Evolutionary conservation across 2,888 invertebrate genomes (phyloP).

Genomic region (Papilio elwesi): DNA sequence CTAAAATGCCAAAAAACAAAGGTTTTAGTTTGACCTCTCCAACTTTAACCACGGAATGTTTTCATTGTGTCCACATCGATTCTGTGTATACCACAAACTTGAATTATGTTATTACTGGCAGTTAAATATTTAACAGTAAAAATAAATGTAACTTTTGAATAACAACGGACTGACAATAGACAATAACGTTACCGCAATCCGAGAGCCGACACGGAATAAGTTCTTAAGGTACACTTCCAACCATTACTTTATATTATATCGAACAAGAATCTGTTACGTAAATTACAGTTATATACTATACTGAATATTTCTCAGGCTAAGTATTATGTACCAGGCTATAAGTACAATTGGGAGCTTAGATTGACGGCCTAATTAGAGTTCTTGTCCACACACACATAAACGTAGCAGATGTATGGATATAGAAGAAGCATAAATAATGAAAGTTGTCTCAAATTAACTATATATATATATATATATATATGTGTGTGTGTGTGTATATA

Average conservation of each 20-base stretch:
- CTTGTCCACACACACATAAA: too few species aligned
- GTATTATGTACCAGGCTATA: too few species aligned
- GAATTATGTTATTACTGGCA: conserved; percentile 39
- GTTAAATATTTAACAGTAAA: conserved; percentile 42
- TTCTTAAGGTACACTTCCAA: conserved; percentile 29
- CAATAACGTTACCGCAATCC: conserved; percentile 42
- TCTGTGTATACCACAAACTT: conserved; percentile 34
- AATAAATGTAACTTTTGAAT: conserved; percentile 41
- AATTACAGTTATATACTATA: too few species aligned
- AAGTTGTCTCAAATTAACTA: too few species aligned
- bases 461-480: too few species aligned
- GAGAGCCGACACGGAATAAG: conserved; percentile 38
- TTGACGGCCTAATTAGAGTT: too few species aligned
- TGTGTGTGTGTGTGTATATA: too few species aligned
- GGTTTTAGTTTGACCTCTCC: not conserved
- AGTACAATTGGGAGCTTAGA: too few species aligned
- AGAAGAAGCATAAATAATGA: too few species aligned
- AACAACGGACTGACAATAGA: conserved; percentile 42
- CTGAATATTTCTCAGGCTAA: too few species aligned
- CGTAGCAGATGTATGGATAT: too few species aligned
- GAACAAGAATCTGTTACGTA: not conserved
- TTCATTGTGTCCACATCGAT: conserved; percentile 28
- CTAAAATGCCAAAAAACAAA: not conserved
- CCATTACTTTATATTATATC: not conserved
- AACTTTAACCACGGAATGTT: conserved; percentile 22